Conservation (phyloP, 2,113 vertebrate genomes). For the Fregata magnificens region DNA sequence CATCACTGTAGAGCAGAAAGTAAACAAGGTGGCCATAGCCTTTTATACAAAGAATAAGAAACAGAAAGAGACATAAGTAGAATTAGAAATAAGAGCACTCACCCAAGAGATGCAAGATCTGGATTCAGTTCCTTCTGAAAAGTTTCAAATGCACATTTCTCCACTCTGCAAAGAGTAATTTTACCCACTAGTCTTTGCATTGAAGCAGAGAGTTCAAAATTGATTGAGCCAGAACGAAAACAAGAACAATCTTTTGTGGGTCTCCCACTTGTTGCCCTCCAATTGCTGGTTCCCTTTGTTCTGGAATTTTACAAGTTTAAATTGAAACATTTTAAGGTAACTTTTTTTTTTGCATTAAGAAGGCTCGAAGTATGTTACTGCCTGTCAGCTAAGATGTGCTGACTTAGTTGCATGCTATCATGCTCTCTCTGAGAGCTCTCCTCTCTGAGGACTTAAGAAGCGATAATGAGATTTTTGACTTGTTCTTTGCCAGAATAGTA, state of each 20-base stretch:
- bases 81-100: neutral
- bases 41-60: neutral
- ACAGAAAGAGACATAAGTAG: neutral
- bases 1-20: neutral
- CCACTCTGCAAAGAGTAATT: neutral
- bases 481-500: neutral
- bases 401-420: neutral
- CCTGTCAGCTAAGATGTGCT: neutral
- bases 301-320: neutral
- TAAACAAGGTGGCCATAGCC: neutral
- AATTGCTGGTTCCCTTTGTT: neutral
- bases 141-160: neutral
- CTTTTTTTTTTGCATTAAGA: neutral
- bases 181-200: neutral
- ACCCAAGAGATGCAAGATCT: neutral
- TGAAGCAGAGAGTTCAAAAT: neutral
- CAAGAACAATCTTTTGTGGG: neutral
- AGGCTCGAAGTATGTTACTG: neutral
- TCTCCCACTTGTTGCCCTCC: neutral
- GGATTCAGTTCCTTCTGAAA: neutral
- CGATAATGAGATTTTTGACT: neutral
- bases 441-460: neutral
- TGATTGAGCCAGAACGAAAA: neutral
- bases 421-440: too few species aligned
- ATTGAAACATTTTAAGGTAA: neutral